Percentiles rank a stretch among this genome's conserved stretches.
Conservation (phyloP, 2,888 invertebrate species). For the Athripsodes cinereus region DNA sequence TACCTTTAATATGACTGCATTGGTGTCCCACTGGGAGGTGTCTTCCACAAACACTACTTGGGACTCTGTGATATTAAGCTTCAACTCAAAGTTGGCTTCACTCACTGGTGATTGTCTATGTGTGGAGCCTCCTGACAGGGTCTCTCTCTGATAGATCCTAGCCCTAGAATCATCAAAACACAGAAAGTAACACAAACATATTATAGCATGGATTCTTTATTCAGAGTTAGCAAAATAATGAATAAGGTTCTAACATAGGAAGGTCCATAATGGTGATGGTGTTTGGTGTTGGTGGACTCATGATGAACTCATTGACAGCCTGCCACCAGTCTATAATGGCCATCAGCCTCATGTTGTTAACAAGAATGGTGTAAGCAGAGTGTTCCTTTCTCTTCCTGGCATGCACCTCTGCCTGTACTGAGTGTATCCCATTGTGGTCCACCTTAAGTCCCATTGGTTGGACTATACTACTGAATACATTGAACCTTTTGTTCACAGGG, state of each 20-base stretch:
- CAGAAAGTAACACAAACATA: background rate
- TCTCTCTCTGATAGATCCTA: background rate
- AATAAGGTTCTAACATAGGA: background rate
- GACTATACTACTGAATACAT: conserved; percentile 84
- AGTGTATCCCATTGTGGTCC: conserved; percentile 39
- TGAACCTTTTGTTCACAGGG: conserved; percentile 66
- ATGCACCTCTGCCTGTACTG: conserved; percentile 70
- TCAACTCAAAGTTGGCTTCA: conserved; percentile 65
- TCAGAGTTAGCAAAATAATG: too few species aligned
- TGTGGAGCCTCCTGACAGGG: conserved; percentile 3
- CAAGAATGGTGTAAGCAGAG: conserved; percentile 76
- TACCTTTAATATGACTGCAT: conserved; percentile 83
- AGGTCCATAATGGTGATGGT: conserved; percentile 16
- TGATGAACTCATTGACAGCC: conserved; percentile 72
- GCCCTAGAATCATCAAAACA: background rate
- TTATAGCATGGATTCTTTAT: background rate
- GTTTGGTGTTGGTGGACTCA: conserved; percentile 44
- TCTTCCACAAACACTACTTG: conserved; percentile 93
- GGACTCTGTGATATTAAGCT: conserved; percentile 91
- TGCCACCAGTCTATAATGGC: conserved; percentile 93
- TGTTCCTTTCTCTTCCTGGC: conserved; percentile 62
- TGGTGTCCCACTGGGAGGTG: conserved; percentile 79
- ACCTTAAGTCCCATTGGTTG: conserved; percentile 62
- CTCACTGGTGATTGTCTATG: conserved; percentile 26
- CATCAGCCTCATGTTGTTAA: conserved; percentile 93